Base-by-base conservation (phyloP, 2,888 invertebrate genomes). In the Plagiodera versicolora region DNA sequence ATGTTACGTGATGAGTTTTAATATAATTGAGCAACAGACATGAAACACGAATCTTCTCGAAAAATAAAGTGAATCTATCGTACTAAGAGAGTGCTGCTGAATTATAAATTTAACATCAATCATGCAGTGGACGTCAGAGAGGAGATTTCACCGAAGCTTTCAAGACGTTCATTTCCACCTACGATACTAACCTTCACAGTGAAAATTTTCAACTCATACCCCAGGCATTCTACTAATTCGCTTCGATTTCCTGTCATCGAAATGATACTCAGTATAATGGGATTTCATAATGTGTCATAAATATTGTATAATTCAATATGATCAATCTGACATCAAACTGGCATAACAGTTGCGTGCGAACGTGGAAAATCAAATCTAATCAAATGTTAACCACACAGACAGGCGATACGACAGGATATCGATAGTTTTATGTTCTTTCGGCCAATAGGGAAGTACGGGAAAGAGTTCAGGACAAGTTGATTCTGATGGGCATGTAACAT, bases 371-470 rank as follows among this genome's bases (percentile, higher is more conserved):
- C 68, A 61, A 68, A 70, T 63, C 66, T 67, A 69, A 72, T 72
- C 71, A 71, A 71, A 72, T 61, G 66, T 66, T 70, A 70, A 71
- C 68, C 67, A 56, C 59, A 50, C 60, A 68, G 69, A 59, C 61
- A 66, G 63, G 66, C 60, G 59, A 64, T 64, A 65, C 63, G 67
- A 66, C 67, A 60, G 67, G 58, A 60, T 66, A 64, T 66, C 68
- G 68, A 70, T 69, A 68, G 68, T 65, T 67, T 70, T 65, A 63
- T 60, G 66, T 56, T 44, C 63, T 63, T 52, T 47, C 49, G 54
- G 18, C 61, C 47, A 63, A 53, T 64, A 60, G 58, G 49, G 63
- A 58, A 59, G 57, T 46, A 56, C 35, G 56, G 49, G 49, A 60
- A 60, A 50, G 51, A 44, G 45, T 45, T 56, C 51, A 20, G 51